Conservation (phyloP, 2,113 vertebrate genomes). For the Alethe castanea region DNA sequence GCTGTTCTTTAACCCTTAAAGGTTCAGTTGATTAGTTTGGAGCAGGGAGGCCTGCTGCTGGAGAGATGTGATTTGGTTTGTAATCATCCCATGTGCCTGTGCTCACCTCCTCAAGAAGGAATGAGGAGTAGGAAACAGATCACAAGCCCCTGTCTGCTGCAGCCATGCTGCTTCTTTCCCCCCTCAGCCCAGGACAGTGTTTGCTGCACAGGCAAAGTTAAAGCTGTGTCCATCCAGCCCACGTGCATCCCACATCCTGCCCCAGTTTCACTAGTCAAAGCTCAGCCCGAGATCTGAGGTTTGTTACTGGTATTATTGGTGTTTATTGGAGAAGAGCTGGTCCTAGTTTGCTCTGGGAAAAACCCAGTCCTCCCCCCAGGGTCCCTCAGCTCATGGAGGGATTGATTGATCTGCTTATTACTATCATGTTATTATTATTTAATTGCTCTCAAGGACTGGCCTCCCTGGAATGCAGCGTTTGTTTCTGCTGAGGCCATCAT, state of each 20-base stretch:
- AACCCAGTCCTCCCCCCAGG: neutral
- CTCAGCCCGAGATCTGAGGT: neutral
- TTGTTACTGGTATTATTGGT: neutral
- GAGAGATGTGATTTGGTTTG: constrained; percentile 20
- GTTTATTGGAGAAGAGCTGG: neutral
- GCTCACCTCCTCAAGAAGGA: constrained; percentile 12
- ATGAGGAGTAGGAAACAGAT: neutral
- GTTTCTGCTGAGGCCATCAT: neutral
- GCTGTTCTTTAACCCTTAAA: constrained; percentile 69
- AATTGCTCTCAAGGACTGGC: neutral
- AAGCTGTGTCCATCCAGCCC: neutral
- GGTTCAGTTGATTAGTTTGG: constrained; percentile 43
- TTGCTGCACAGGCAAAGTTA: neutral
- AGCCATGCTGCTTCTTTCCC: neutral
- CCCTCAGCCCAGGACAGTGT: neutral
- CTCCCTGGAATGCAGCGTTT: neutral
- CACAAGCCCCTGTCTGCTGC: neutral
- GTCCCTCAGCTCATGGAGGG: neutral
- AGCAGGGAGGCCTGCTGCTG: neutral
- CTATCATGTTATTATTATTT: neutral
- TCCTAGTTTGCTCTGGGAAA: neutral
- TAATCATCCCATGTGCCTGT: neutral
- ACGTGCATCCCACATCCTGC: neutral
- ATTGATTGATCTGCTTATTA: neutral
- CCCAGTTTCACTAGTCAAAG: neutral